Conservation (phyloP, 2,797 vertebrate species). For the Anisognathus igniventris region DNA sequence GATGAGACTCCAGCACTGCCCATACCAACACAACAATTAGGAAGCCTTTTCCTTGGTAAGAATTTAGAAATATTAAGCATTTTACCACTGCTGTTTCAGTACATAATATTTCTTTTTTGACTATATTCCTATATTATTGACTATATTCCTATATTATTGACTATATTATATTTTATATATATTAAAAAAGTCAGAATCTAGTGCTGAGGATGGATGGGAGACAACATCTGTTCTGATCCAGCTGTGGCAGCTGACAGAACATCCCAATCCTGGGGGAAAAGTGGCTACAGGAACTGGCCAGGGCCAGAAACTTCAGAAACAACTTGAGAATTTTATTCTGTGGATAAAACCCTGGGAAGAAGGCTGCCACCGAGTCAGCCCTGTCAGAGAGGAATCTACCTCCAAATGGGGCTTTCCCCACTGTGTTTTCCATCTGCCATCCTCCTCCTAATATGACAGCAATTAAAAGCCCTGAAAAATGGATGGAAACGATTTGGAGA, state of each 20-base stretch:
- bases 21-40: neutral
- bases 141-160: neutral
- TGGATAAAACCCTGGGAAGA: neutral
- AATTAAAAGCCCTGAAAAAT: conserved; percentile 30
- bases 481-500: conserved; percentile 34
- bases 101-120: neutral
- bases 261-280: neutral
- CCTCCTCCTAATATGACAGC: neutral
- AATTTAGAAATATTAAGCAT: neutral
- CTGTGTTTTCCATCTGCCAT: conserved; percentile 4
- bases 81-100: neutral
- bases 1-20: neutral
- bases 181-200: neutral
- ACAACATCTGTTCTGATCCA: neutral
- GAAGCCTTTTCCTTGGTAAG: neutral
- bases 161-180: neutral
- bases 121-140: neutral
- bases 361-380: neutral
- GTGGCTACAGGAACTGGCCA: neutral
- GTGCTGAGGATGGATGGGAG: neutral
- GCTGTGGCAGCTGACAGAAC: neutral
- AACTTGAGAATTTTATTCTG: neutral
- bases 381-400: neutral
- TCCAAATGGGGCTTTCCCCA: neutral
- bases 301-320: neutral